Conservation (phyloP, 1,140 invertebrate species). For the Ephestia elutella region DNA sequence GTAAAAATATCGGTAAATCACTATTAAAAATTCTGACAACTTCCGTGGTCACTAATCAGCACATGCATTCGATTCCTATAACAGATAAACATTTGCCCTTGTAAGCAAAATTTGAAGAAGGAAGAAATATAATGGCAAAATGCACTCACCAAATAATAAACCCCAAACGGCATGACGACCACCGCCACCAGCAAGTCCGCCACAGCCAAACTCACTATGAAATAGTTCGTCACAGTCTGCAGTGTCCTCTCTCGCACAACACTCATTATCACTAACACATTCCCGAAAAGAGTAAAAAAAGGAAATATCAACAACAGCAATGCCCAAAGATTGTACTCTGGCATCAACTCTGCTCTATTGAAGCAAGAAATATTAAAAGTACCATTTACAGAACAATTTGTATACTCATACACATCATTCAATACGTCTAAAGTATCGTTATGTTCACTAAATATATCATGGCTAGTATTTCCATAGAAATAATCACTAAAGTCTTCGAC, state of each 20-base stretch:
- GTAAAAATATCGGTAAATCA: too few relatives aligned
- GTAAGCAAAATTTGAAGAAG: too few relatives aligned
- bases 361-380: slow-evolving; percentile 70
- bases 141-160: slow-evolving; percentile 94
- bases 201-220: slow-evolving; percentile 97
- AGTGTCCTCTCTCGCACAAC: slow-evolving; percentile 92
- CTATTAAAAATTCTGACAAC: too few relatives aligned
- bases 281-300: slow-evolving; percentile 95
- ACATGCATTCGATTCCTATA: too few relatives aligned
- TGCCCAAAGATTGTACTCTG: slow-evolving; percentile 86
- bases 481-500: slow-evolving; percentile 78
- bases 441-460: slow-evolving; percentile 48
- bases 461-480: slow-evolving; percentile 72
- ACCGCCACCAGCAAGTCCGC: slow-evolving; percentile 97
- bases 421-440: slow-evolving; percentile 44
- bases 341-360: slow-evolving; percentile 31
- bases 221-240: slow-evolving; percentile 98
- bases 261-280: slow-evolving; percentile 95
- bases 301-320: slow-evolving; percentile 92
- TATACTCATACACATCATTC: slow-evolving; percentile 55
- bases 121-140: not conserved
- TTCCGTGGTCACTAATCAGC: too few relatives aligned
- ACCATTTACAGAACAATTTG: slow-evolving; percentile 69
- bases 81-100: too few relatives aligned
- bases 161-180: slow-evolving; percentile 98